phyloP scores from a whole-genome alignment of 2,888 invertebrate species.

The Anodontia alba region DNA sequence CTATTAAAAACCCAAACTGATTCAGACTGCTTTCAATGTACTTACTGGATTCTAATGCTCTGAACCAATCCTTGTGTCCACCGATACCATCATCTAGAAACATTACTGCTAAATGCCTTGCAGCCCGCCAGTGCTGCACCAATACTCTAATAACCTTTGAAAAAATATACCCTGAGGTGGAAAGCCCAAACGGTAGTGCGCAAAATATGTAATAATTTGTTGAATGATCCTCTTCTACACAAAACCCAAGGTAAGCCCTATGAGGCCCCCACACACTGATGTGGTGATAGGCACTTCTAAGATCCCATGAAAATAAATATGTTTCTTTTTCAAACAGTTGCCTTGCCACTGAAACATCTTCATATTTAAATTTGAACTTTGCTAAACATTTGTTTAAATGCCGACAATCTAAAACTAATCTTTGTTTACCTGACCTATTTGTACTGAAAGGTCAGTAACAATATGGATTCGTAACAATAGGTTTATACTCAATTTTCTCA shows the following conservation, averaged over 20 bases:
- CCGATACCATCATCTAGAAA: constrained; percentile 1
- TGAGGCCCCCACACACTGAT: not conserved
- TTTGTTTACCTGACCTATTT: constrained; percentile 8
- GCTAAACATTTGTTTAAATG: not conserved
- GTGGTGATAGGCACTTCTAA: not conserved
- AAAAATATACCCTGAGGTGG: constrained; percentile 8
- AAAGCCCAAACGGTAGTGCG: not conserved
- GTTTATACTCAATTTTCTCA: not conserved
- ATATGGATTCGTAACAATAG: constrained; percentile 7
- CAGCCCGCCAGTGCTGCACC: not conserved
- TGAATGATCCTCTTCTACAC: not conserved
- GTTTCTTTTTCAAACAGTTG: not conserved
- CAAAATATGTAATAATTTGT: constrained; percentile 1
- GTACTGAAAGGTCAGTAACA: constrained; percentile 1
- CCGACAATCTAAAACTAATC: not conserved
- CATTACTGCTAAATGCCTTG: not conserved
- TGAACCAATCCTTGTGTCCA: not conserved
- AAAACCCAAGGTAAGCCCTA: not conserved
- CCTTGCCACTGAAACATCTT: not conserved
- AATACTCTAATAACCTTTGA: not conserved
- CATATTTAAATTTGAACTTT: constrained; percentile 1
- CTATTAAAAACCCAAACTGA: not conserved
- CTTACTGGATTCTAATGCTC: not conserved
- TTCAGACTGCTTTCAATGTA: not conserved
- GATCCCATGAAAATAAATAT: not conserved